These are phyloP conservation scores for Gymnopithys bicolor DNA, from an alignment of 2,797 vertebrate species.

Conservation along the genomic window DNA sequence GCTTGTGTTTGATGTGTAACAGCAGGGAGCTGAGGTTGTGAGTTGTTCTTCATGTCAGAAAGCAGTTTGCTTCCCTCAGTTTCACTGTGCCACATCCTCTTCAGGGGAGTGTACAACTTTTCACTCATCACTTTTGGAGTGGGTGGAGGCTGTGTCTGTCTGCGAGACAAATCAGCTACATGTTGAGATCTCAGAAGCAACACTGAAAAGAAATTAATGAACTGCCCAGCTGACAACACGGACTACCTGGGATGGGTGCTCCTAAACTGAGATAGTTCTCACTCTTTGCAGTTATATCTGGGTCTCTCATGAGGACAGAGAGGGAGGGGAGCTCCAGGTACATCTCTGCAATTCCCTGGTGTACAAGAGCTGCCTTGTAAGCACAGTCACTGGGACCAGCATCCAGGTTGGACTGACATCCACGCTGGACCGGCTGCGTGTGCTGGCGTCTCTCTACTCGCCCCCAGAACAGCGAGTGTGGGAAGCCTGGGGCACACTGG, in stretches of 20 bases:
- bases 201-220: background rate
- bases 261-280: background rate
- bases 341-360: background rate
- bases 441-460: fast-evolving
- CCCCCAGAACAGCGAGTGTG: fast-evolving
- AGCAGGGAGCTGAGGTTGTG: background rate
- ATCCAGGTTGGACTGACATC: fast-evolving
- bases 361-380: fast-evolving
- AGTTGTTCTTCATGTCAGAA: background rate
- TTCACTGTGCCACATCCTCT: background rate
- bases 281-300: background rate
- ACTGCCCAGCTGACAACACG: background rate
- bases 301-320: fast-evolving
- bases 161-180: background rate
- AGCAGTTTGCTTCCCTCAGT: background rate
- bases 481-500: fast-evolving
- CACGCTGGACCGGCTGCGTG: fast-evolving
- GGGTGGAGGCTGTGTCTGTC: background rate
- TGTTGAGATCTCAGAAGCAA: background rate
- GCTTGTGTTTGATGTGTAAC: background rate
- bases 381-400: fast-evolving
- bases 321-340: background rate
- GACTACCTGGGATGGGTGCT: background rate
- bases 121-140: background rate
- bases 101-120: background rate